These are phyloP conservation scores for Pseudoips prasinana DNA, from an alignment of 2,888 invertebrate species.

Conservation along the genomic window DNA sequence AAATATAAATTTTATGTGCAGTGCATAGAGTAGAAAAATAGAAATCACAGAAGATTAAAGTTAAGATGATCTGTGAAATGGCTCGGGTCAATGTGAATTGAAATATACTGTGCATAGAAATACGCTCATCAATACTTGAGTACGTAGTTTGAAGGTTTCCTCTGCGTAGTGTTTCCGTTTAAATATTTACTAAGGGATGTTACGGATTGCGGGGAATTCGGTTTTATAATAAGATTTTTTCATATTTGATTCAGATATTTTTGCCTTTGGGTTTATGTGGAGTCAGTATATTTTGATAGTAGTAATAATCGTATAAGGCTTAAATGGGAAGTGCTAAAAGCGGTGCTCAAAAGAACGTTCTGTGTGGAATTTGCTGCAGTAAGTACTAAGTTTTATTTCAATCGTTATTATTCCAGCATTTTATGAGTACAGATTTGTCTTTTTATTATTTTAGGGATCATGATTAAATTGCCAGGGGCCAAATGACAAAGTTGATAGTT, in stretches of 20 bases:
- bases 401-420: too few species aligned
- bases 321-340: constrained; percentile 14
- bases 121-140: constrained; percentile 35
- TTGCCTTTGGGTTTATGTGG: constrained; percentile 1
- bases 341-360: constrained; percentile 11
- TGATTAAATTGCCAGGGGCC: too few species aligned
- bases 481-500: too few species aligned
- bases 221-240: constrained; percentile 16
- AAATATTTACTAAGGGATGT: constrained; percentile 40
- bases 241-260: constrained; percentile 5
- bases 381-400: too few species aligned
- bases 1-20: constrained; percentile 74
- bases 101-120: constrained; percentile 47
- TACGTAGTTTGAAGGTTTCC: constrained; percentile 22
- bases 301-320: too few species aligned
- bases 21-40: constrained; percentile 74
- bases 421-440: too few species aligned
- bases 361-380: too few species aligned
- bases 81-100: constrained; percentile 35
- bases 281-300: too few species aligned
- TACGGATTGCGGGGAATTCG: constrained; percentile 26
- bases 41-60: constrained; percentile 46
- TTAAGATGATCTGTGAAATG: constrained; percentile 61
- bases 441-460: too few species aligned
- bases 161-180: constrained; percentile 29